Percentiles rank a stretch among this genome's conserved stretches.
Evolutionary conservation across 2,113 vertebrate genomes (phyloP).

Genomic region (Sinocyclocheilus anshuiensis): DNA sequence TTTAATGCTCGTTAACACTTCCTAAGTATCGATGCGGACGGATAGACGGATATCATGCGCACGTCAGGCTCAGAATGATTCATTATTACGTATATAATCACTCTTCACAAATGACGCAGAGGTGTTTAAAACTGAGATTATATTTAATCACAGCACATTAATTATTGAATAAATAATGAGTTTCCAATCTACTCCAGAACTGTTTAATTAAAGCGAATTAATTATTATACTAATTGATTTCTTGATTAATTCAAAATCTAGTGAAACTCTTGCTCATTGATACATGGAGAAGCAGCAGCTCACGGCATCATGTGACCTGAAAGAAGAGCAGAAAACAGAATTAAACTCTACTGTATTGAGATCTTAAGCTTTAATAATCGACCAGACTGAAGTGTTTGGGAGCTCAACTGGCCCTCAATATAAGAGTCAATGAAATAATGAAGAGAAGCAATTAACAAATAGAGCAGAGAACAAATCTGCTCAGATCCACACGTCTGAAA

Average conservation of each 20-base stretch:
- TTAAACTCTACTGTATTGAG: not conserved
- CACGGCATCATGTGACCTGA: constrained; percentile 41
- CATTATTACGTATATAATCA: constrained; percentile 20
- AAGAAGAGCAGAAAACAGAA: constrained; percentile 12
- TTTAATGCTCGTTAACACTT: not conserved
- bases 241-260: constrained; percentile 52
- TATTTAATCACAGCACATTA: constrained; percentile 59
- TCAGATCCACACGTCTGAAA: not conserved
- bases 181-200: constrained; percentile 44
- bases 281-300: constrained; percentile 36
- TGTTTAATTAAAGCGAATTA: constrained; percentile 59
- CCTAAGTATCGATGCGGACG: not conserved
- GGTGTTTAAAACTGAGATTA: constrained; percentile 53
- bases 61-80: not conserved
- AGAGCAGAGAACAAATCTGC: not conserved
- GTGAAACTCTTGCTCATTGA: constrained; percentile 43
- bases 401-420: not conserved
- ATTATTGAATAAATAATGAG: constrained; percentile 60
- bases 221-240: constrained; percentile 59
- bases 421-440: not conserved
- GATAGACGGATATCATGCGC: not conserved
- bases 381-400: not conserved
- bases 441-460: not conserved
- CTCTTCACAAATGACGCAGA: constrained; percentile 15
- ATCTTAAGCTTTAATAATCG: not conserved